phyloP scores from a whole-genome alignment of 2,888 invertebrate species.

The Scaptomyza reducta region DNA sequence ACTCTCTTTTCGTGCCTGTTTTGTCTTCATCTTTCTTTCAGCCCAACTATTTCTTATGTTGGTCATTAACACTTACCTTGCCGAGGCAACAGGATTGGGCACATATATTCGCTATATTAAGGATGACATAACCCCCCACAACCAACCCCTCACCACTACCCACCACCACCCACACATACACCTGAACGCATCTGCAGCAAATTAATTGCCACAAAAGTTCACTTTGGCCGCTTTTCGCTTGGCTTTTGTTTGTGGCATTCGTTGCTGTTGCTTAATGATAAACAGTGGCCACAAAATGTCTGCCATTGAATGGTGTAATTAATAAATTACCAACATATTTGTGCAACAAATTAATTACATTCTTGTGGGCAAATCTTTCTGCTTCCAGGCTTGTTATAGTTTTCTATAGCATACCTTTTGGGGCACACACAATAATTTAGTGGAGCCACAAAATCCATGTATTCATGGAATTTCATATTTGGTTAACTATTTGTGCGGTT shows the following conservation, averaged over 20 bases:
- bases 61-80: conserved; percentile 40
- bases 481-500: not conserved
- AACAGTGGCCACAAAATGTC: conserved; percentile 45
- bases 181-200: conserved; percentile 53
- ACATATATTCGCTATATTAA: not conserved
- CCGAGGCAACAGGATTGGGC: conserved; percentile 14
- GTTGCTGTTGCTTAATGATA: conserved; percentile 40
- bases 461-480: conserved; percentile 6
- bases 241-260: conserved; percentile 10
- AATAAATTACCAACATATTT: conserved; percentile 68
- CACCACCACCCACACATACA: conserved; percentile 22
- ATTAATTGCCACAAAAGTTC: conserved; percentile 61
- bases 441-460: not conserved
- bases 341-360: conserved; percentile 74
- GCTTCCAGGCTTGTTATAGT: not conserved
- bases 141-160: not conserved
- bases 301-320: conserved; percentile 70
- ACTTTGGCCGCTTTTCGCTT: conserved; percentile 6
- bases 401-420: conserved; percentile 38
- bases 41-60: conserved; percentile 20
- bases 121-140: no score
- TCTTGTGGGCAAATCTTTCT: conserved; percentile 11
- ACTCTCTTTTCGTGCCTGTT: not conserved
- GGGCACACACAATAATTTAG: conserved; percentile 11
- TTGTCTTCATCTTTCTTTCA: not conserved